Evolutionary conservation across 2,797 vertebrate genomes (phyloP).

Genomic region (Lepidocolaptes lacrymiger): DNA sequence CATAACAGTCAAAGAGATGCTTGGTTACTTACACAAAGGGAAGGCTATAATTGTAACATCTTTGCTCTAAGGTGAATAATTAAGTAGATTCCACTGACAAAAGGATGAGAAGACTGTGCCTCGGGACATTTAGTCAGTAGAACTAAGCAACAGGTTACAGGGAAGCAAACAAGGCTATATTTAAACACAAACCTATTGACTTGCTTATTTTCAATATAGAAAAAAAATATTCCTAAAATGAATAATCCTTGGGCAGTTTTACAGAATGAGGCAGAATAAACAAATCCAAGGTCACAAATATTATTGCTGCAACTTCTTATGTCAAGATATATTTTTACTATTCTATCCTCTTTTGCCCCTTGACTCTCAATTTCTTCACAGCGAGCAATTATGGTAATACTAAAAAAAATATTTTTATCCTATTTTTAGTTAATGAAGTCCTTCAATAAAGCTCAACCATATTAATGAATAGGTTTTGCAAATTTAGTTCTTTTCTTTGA

Average conservation of each 20-base stretch:
- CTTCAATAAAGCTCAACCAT: background rate
- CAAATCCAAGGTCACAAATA: background rate
- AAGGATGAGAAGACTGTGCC: slow-evolving; percentile 66
- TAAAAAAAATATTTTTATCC: no score
- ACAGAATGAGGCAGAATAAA: background rate
- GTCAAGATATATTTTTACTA: background rate
- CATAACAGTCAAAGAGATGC: slow-evolving; percentile 55
- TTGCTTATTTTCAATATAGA: background rate
- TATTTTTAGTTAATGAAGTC: background rate
- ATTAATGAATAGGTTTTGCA: fast-evolving
- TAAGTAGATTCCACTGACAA: slow-evolving; percentile 68
- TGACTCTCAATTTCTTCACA: background rate
- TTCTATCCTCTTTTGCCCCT: background rate
- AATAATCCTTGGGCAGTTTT: background rate
- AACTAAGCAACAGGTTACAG: slow-evolving; percentile 54
- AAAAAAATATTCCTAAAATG: background rate
- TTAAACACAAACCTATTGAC: slow-evolving; percentile 45
- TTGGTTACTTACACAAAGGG: slow-evolving; percentile 52
- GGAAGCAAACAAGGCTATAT: slow-evolving; percentile 35
- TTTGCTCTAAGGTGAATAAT: slow-evolving; percentile 67
- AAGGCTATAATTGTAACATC: slow-evolving; percentile 63
- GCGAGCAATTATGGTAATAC: background rate
- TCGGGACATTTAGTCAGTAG: slow-evolving; percentile 37
- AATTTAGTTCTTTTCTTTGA: background rate
- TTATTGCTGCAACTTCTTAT: background rate